Conservation (phyloP, 2,888 invertebrate genomes). For the Pheosia gnoma region DNA sequence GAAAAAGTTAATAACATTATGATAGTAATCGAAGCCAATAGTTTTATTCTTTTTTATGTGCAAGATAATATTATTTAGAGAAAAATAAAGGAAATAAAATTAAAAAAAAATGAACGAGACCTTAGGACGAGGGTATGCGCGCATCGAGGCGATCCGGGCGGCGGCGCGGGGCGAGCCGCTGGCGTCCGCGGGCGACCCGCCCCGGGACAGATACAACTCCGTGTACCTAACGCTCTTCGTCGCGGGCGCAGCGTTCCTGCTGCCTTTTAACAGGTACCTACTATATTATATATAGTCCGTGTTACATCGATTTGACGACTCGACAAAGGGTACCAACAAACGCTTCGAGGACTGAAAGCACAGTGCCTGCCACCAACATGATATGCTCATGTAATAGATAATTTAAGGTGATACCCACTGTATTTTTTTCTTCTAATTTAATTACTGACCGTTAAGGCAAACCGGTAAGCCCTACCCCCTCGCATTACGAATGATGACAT, state of each 20-base stretch:
- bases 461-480: too few relatives aligned
- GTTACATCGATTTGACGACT: too few relatives aligned
- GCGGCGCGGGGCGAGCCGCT: conserved; percentile 79
- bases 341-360: too few relatives aligned
- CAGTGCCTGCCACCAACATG: too few relatives aligned
- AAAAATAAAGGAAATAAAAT: conserved; percentile 10
- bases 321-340: too few relatives aligned
- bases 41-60: background rate
- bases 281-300: background rate
- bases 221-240: conserved; percentile 90
- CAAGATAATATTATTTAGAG: conserved; percentile 23
- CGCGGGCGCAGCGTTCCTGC: conserved; percentile 94
- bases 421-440: too few relatives aligned
- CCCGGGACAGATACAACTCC: conserved; percentile 87
- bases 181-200: conserved; percentile 73
- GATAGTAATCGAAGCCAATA: background rate
- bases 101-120: conserved; percentile 85
- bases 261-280: conserved; percentile 94
- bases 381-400: too few relatives aligned
- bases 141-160: conserved; percentile 83
- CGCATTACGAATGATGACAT: too few relatives aligned
- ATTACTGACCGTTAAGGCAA: too few relatives aligned
- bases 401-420: too few relatives aligned
- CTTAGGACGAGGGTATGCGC: conserved; percentile 86
- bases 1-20: background rate